Conservation (phyloP, 1,140 invertebrate species). For the Gonioctena quinquepunctata region DNA sequence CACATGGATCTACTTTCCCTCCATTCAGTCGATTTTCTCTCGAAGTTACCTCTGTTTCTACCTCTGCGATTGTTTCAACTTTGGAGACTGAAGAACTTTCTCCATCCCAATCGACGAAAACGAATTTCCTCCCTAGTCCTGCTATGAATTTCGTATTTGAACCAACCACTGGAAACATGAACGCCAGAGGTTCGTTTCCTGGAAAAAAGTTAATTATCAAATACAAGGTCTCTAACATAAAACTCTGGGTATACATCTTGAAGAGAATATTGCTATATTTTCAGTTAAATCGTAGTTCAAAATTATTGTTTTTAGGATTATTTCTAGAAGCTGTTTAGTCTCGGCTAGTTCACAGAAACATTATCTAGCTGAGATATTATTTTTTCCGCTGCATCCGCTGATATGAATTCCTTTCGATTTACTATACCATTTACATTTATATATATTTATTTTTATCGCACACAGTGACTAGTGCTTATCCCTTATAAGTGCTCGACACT, state of each 20-base stretch:
- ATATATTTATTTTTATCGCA: no score
- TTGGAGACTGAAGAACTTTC: slow-evolving; percentile 18
- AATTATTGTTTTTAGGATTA: no score
- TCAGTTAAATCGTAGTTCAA: no score
- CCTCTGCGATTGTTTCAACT: slow-evolving; percentile 59
- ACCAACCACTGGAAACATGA: slow-evolving; percentile 34
- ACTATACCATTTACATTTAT: no score
- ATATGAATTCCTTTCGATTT: no score
- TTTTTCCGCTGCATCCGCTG: no score
- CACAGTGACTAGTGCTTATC: no score
- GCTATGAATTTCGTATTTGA: slow-evolving; percentile 36
- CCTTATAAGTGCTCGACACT: no score
- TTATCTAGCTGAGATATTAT: no score
- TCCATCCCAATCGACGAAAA: slow-evolving; percentile 41
- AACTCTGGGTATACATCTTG: background rate
- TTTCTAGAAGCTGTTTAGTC: no score
- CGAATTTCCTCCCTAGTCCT: slow-evolving; percentile 33
- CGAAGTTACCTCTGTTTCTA: slow-evolving; percentile 60
- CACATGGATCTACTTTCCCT: slow-evolving; percentile 79
- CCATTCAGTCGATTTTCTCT: slow-evolving; percentile 75
- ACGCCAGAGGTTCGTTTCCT: slow-evolving; percentile 26
- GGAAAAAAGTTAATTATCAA: slow-evolving; percentile 1
- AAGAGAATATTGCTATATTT: no score
- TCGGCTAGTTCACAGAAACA: no score
- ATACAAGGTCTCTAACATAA: background rate